phyloP scores from a whole-genome alignment of 2,797 vertebrate genomes.

The Aeoliscus strigatus region DNA sequence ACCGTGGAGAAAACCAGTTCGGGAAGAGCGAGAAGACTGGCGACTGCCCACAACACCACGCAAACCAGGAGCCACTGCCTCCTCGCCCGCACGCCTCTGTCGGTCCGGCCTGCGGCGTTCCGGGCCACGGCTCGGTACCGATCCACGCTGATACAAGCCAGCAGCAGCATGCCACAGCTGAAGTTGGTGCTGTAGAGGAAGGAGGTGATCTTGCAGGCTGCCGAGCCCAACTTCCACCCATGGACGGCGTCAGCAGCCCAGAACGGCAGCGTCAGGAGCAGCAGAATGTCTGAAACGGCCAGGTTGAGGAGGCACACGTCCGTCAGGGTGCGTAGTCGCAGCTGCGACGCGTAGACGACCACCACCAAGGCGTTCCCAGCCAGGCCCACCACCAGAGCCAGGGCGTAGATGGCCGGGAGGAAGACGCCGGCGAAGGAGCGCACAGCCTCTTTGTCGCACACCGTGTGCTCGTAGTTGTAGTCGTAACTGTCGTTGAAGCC shows the following conservation, averaged over 20 bases:
- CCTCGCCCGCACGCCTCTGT: conserved; percentile 14
- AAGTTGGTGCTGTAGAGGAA: conserved; percentile 90
- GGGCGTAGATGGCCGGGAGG: conserved; percentile 81
- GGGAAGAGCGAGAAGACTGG: conserved; percentile 81
- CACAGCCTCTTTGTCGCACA: conserved; percentile 86
- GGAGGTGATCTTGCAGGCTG: conserved; percentile 83
- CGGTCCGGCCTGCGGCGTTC: conserved; percentile 12
- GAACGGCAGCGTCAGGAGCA: conserved; percentile 88
- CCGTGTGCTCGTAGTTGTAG: conserved; percentile 66
- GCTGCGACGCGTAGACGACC: conserved; percentile 79
- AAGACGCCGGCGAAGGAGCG: conserved; percentile 83
- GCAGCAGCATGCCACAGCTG: conserved; percentile 88
- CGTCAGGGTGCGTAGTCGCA: conserved; percentile 82
- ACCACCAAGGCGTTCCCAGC: conserved; percentile 87
- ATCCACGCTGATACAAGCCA: conserved; percentile 92
- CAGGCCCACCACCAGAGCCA: conserved; percentile 81
- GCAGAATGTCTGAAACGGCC: conserved; percentile 84
- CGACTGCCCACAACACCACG: conserved; percentile 74
- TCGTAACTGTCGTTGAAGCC: conserved; percentile 54
- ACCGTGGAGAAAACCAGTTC: conserved; percentile 84
- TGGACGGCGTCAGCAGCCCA: conserved; percentile 86
- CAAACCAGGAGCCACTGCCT: conserved; percentile 62
- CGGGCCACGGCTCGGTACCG: conserved; percentile 73
- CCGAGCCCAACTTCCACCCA: conserved; percentile 82
- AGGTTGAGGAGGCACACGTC: conserved; percentile 89